A percentile compares a stretch with the other conserved stretches of the same genome.
phyloP scores from a whole-genome alignment of 23 tunicate species.

The Styela plicata region DNA sequence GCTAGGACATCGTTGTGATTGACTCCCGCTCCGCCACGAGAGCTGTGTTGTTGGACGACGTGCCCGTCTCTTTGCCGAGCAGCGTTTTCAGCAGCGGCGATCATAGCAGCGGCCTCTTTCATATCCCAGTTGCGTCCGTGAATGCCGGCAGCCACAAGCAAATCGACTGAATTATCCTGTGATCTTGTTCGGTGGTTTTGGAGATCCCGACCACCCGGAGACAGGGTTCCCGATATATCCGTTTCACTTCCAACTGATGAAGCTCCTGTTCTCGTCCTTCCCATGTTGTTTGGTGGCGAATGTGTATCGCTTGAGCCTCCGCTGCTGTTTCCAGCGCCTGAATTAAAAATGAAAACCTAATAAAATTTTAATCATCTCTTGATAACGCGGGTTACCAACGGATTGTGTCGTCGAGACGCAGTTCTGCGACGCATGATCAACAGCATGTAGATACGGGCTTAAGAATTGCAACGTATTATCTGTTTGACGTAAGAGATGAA shows the following conservation, averaged over 20 bases:
- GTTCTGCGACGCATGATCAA: too few species aligned
- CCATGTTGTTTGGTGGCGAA: conserved; percentile 43
- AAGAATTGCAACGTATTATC: too few species aligned
- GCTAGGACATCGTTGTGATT: conserved; percentile 29
- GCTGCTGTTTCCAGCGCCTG: conserved; percentile 39
- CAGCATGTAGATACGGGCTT: too few species aligned
- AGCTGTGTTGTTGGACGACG: conserved; percentile 22
- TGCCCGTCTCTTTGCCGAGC: conserved; percentile 58
- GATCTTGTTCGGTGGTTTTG: conserved; percentile 10
- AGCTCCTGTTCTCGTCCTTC: conserved; percentile 64
- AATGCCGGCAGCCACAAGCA: conserved; percentile 24
- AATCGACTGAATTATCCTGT: conserved; percentile 10
- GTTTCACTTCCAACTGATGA: conserved; percentile 82
- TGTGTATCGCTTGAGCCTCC: conserved; percentile 45
- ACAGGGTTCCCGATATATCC: conserved; percentile 68
- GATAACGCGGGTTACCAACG: too few species aligned
- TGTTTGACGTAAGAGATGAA: too few species aligned
- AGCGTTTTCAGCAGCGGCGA: conserved; percentile 34
- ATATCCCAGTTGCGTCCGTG: conserved; percentile 18
- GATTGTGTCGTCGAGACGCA: too few species aligned
- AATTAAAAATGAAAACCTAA: too few species aligned
- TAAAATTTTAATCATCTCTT: too few species aligned
- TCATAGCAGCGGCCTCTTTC: conserved; percentile 15
- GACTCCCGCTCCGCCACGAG: background rate
- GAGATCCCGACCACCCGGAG: conserved; percentile 55